A percentile compares a stretch with the other conserved stretches of the same genome.
Evolutionary conservation across 2,797 vertebrate genomes (phyloP).

Genomic region (Pelodytes ibericus): DNA sequence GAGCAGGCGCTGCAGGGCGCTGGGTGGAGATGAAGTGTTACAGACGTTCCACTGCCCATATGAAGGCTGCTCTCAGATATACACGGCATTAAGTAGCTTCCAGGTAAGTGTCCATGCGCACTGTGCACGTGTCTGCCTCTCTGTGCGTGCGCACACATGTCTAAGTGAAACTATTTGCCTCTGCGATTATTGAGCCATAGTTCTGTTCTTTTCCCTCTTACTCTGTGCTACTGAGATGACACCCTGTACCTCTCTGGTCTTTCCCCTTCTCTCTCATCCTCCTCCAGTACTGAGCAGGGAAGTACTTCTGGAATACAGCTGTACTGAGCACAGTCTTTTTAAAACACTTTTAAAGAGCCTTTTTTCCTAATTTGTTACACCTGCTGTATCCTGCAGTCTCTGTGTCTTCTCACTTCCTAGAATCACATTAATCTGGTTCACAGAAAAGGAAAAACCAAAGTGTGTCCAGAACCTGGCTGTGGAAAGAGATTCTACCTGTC

Average conservation of each 20-base stretch:
- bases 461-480: slow-evolving; percentile 90
- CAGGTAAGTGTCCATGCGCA: slow-evolving; percentile 73
- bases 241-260: neutral
- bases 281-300: too few species aligned
- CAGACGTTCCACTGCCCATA: slow-evolving; percentile 93
- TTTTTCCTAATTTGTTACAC: too few species aligned
- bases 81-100: slow-evolving; percentile 87
- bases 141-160: neutral
- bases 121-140: neutral
- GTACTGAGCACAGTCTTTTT: too few species aligned
- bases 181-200: too few species aligned
- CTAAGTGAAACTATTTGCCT: neutral
- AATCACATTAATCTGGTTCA: slow-evolving; percentile 90
- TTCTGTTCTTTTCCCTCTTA: neutral
- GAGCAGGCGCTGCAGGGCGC: slow-evolving; percentile 77
- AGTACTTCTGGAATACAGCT: too few species aligned
- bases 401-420: slow-evolving; percentile 62
- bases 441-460: slow-evolving; percentile 87
- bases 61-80: slow-evolving; percentile 88
- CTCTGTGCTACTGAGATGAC: neutral
- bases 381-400: neutral
- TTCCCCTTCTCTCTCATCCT: neutral
- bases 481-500: slow-evolving; percentile 93
- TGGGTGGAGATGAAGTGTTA: slow-evolving; percentile 84
- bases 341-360: too few species aligned